Base-by-base conservation (phyloP, 2,888 invertebrate genomes). In the Cinara cedri region DNA sequence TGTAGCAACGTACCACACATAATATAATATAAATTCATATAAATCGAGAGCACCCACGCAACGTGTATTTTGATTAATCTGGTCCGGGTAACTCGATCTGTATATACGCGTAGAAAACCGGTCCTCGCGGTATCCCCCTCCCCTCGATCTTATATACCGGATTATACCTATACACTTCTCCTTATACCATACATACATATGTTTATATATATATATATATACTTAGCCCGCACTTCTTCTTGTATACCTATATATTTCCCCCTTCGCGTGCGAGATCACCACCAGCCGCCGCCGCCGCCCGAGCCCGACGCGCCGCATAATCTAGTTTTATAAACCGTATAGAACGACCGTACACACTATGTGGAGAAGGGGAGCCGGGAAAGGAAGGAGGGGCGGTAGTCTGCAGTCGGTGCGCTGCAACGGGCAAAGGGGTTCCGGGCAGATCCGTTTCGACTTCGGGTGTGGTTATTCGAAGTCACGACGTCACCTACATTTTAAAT, bases 51-150 rank as follows among this genome's bases (percentile, higher is more conserved):
- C 78, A 70, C 78, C 78, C 78, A 78, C 68, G 70, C 78, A 78
- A 78, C 70, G 21, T 78, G 21, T 78, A 78, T 78, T 78, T 78
- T 78, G 78, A 78, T 78, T 78, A 78, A 78, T 78, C 78, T 62
- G 78, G 78, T 78, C 78, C 78, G 70, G 78, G 68, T 70, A 42
- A 70, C 68, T 70, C 70, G 68, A 78, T 70, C 78, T 62, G 78
- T 49, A 57, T n/a, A n/a, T n/a, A n/a, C n/a, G 60, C 26, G 26
- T 51, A 51, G 49, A 78, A 74, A 78, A 78, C 78, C 78, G 78
- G 78, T 76, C 66, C 51, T 11, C 16, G n/a, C 55, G 51, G n/a
- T 49, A 16, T 60, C n/a, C 16, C 46, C 44, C 44, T 4, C 16
- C 19, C 19, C n/a, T n/a, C 34, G 34, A 6, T n/a, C n/a, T n/a